phyloP scores from a whole-genome alignment of 1,140 invertebrate genomes.

The Penaeus vannamei region DNA sequence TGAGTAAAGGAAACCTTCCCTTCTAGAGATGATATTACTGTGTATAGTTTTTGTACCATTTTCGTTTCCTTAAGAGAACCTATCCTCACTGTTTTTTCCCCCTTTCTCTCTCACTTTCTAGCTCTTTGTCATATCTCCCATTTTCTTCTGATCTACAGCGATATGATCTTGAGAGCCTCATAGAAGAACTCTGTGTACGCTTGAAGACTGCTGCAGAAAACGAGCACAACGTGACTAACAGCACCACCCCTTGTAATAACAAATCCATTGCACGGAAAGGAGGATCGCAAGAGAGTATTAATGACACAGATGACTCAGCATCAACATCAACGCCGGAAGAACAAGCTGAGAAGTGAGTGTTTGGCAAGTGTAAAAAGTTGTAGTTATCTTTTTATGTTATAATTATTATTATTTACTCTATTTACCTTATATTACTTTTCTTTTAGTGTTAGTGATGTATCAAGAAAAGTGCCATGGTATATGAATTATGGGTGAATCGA shows the following conservation, averaged over 20 bases:
- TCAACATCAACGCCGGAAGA: slow-evolving; percentile 59
- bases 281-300: slow-evolving; percentile 42
- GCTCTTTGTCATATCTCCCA: neutral
- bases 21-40: too few relatives aligned
- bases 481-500: too few relatives aligned
- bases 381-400: neutral
- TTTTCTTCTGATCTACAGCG: slow-evolving; percentile 39
- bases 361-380: neutral
- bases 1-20: too few relatives aligned
- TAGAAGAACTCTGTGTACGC: slow-evolving; percentile 59
- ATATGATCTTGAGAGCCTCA: slow-evolving; percentile 59
- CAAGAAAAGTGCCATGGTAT: too few relatives aligned
- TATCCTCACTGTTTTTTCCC: neutral
- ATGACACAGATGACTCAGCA: slow-evolving; percentile 51
- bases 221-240: slow-evolving; percentile 46
- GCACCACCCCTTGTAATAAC: slow-evolving; percentile 29
- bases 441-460: neutral
- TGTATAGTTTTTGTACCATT: too few relatives aligned
- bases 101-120: slow-evolving; percentile 13
- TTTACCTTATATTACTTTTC: neutral
- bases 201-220: slow-evolving; percentile 55
- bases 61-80: too few relatives aligned
- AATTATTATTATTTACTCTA: neutral
- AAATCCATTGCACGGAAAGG: slow-evolving; percentile 27
- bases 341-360: slow-evolving; percentile 56